A percentile compares a stretch with the other conserved stretches of the same genome.
Evolutionary conservation across 2,888 invertebrate genomes (phyloP).

Genomic region (Pollenia griseotomentosa): DNA sequence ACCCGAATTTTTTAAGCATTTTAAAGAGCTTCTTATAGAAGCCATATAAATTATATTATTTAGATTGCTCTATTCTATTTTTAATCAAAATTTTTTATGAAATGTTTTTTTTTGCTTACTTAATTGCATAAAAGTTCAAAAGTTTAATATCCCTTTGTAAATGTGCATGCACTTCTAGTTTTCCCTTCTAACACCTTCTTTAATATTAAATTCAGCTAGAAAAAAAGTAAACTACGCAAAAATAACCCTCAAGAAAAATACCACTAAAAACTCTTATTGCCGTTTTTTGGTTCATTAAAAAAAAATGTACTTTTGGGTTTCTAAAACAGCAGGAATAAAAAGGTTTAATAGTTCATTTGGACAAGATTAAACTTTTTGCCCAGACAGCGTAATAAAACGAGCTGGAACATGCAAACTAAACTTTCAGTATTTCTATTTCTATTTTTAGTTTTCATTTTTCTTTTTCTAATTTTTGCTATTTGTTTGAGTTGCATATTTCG

Average conservation of each 20-base stretch:
- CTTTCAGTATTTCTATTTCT: constrained; percentile 11
- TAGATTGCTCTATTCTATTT: too few relatives aligned
- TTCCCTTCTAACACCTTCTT: too few relatives aligned
- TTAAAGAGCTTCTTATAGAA: too few relatives aligned
- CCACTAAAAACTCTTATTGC: too few relatives aligned
- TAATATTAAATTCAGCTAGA: neutral
- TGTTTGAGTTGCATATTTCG: constrained; percentile 31
- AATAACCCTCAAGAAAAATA: neutral
- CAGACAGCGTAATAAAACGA: constrained; percentile 49
- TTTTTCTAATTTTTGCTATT: constrained; percentile 7
- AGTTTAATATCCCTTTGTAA: too few relatives aligned
- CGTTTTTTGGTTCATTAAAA: neutral
- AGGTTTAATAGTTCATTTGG: constrained; percentile 60
- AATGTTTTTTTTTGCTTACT: neutral
- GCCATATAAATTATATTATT: too few relatives aligned
- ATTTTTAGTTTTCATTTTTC: neutral
- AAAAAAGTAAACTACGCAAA: neutral
- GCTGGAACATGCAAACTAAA: constrained; percentile 61
- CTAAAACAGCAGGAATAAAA: constrained; percentile 4
- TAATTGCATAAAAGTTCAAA: too few relatives aligned
- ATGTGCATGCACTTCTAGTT: too few relatives aligned
- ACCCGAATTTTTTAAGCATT: too few relatives aligned
- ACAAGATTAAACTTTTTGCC: constrained; percentile 55
- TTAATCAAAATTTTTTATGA: too few relatives aligned
- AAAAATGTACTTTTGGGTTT: neutral